phyloP scores from a whole-genome alignment of 2,797 vertebrate genomes.

The Paramormyrops hopkinsi region DNA sequence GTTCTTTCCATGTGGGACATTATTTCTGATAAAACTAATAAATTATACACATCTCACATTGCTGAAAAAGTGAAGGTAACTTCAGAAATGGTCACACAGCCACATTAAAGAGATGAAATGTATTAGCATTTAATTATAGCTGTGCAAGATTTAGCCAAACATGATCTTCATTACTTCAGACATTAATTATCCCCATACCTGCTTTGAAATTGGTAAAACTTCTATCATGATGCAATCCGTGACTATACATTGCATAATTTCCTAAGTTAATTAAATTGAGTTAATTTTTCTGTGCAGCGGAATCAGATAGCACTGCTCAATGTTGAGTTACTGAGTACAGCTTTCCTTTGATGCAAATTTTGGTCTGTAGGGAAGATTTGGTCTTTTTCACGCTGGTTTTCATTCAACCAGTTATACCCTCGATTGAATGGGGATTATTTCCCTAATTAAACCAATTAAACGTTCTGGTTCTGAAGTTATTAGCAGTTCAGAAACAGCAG shows the following conservation, averaged over 20 bases:
- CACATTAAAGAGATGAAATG: not conserved
- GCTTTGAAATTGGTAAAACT: slow-evolving; percentile 30
- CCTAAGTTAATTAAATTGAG: not conserved
- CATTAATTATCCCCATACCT: slow-evolving; percentile 44
- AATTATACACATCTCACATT: not conserved
- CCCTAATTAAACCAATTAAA: not conserved
- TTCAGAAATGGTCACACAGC: not conserved
- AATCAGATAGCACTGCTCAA: not conserved
- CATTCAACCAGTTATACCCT: not conserved
- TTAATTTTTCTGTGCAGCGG: not conserved
- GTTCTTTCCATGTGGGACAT: too few relatives aligned
- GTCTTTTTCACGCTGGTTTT: not conserved
- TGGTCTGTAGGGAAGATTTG: not conserved
- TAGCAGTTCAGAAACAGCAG: not conserved
- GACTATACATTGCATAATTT: slow-evolving; percentile 6
- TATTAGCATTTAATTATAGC: slow-evolving; percentile 1
- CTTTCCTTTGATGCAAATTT: not conserved
- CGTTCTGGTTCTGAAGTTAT: not conserved
- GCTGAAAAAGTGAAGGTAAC: not conserved
- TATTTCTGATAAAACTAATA: not conserved
- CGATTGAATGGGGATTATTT: not conserved
- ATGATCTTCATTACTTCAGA: slow-evolving; percentile 39
- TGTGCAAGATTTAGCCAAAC: not conserved
- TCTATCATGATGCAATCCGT: slow-evolving; percentile 18
- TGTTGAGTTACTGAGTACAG: not conserved